Evolutionary conservation across 1,140 invertebrate genomes (phyloP).

Genomic region (Neoseiulus cucumeris): DNA sequence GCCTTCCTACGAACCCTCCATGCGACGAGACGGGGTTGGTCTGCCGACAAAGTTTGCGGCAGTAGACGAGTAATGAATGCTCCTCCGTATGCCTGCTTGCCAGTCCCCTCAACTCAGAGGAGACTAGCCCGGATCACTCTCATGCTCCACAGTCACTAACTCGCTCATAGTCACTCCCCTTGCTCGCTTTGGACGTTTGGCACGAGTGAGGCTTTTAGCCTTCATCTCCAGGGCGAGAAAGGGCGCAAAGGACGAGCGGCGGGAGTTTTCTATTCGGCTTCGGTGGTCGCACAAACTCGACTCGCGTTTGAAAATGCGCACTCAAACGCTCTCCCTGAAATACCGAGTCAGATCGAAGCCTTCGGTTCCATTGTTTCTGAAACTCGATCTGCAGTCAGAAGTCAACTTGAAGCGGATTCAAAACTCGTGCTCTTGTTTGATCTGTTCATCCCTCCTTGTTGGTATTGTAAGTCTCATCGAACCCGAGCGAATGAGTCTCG

Average conservation of each 20-base stretch:
- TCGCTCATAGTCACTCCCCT: neutral
- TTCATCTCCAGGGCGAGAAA: neutral
- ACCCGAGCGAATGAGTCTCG: no score
- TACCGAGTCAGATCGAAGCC: no score
- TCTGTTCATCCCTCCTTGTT: no score
- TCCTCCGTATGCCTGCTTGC: neutral
- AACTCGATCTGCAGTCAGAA: no score
- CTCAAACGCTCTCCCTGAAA: no score
- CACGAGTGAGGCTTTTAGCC: neutral
- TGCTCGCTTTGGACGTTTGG: neutral
- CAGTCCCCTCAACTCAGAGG: neutral
- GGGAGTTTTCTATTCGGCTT: neutral
- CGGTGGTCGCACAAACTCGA: no score
- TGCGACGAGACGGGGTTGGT: neutral
- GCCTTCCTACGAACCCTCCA: neutral
- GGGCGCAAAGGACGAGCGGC: neutral
- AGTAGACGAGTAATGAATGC: slow-evolving; percentile 1
- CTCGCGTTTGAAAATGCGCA: no score
- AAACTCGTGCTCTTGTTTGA: no score
- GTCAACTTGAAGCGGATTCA: no score
- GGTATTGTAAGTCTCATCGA: no score
- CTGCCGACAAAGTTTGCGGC: slow-evolving; percentile 3
- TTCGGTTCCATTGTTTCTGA: no score
- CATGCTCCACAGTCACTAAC: neutral
- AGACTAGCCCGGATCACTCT: neutral